phyloP scores from a whole-genome alignment of 2,797 vertebrate genomes.

The Atherinosoma microstoma region DNA sequence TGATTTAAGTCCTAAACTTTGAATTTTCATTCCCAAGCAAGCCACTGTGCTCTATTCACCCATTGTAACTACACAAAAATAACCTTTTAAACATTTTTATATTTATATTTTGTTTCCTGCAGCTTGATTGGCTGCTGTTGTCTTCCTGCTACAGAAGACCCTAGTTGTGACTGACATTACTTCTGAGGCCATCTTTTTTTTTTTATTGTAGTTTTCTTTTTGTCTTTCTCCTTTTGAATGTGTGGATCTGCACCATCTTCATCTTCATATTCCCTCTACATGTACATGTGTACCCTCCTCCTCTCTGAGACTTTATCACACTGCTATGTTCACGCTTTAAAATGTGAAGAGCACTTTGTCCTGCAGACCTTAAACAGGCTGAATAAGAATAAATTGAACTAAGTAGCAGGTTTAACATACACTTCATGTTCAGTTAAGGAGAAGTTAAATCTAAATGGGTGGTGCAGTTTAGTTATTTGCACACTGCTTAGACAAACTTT shows the following conservation, averaged over 20 bases:
- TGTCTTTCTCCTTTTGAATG: not conserved
- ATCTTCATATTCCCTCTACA: constrained; percentile 11
- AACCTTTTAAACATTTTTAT: not conserved
- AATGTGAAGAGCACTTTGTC: constrained; percentile 26
- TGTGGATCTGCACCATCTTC: constrained; percentile 2
- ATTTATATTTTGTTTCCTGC: not conserved
- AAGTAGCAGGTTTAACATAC: not conserved
- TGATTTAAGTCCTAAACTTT: not conserved
- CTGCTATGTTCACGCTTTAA: not conserved
- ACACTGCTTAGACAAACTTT: constrained; percentile 9
- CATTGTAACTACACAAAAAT: not conserved
- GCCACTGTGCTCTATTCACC: not conserved
- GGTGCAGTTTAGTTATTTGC: not conserved
- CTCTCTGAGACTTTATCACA: constrained; percentile 15
- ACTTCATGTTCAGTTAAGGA: constrained; percentile 7
- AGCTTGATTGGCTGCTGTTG: not conserved
- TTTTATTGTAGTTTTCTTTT: constrained; percentile 5
- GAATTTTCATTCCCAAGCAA: not conserved
- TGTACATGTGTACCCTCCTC: not conserved
- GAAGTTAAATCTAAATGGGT: not conserved
- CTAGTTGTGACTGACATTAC: constrained; percentile 17
- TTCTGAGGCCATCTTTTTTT: constrained; percentile 36
- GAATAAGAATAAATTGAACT: constrained; percentile 8
- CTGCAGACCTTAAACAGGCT: not conserved
- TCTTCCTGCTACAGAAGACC: constrained; percentile 10